Evolutionary conservation across 92 coral and sea anemone species (phyloP).

Genomic region (Scolanthus callimorphus): DNA sequence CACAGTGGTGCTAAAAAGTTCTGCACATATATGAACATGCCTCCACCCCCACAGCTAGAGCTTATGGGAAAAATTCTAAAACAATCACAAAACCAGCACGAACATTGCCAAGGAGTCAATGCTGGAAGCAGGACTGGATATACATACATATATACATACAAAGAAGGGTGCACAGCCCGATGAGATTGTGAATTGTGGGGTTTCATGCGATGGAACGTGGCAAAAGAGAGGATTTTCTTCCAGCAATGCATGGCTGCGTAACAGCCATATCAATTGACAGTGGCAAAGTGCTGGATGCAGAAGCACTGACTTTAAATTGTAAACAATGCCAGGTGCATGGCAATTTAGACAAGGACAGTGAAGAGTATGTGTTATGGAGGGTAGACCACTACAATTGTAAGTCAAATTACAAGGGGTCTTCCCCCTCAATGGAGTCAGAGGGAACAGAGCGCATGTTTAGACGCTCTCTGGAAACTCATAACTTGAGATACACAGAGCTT

Average conservation of each 20-base stretch:
- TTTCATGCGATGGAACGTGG: conserved; percentile 57
- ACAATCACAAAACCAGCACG: conserved; percentile 23
- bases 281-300: neutral
- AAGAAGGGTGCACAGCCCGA: conserved; percentile 4
- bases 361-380: conserved; percentile 22
- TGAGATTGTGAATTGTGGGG: conserved; percentile 18
- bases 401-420: conserved; percentile 40
- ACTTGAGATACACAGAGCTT: conserved; percentile 22
- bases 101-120: conserved; percentile 31
- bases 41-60: conserved; percentile 49
- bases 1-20: conserved; percentile 51
- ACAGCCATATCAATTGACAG: conserved; percentile 12
- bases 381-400: conserved; percentile 26
- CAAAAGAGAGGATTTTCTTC: conserved; percentile 54
- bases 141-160: conserved; percentile 21
- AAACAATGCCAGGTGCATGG: neutral
- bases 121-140: conserved; percentile 35
- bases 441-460: conserved; percentile 33
- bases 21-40: conserved; percentile 54
- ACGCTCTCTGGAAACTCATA: conserved; percentile 30
- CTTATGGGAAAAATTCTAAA: conserved; percentile 22
- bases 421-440: conserved; percentile 45
- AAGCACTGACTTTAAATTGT: neutral
- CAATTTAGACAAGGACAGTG: conserved; percentile 1
- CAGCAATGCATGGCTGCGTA: conserved; percentile 41